Percentiles rank a stretch among this genome's conserved stretches.
Conservation (phyloP, 2,113 vertebrate species). For the Panthera uncia region DNA sequence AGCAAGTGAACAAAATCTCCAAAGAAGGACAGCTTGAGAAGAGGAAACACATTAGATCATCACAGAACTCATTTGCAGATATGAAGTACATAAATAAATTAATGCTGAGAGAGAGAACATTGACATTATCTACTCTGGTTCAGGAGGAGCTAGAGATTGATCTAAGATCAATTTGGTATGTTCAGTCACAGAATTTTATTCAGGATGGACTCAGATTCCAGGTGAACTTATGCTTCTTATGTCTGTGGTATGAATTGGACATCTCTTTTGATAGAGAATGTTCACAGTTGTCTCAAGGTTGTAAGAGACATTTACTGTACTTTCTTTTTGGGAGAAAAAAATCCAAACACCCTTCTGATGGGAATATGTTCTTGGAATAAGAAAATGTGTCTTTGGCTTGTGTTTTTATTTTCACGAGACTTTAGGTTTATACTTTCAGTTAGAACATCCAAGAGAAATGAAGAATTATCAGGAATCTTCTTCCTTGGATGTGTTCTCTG, state of each 20-base stretch:
- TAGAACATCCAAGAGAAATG: conserved; percentile 52
- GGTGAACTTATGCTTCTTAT: neutral
- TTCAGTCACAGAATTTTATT: conserved; percentile 32
- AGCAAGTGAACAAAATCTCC: neutral
- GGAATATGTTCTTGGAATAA: conserved; percentile 48
- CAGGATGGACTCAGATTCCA: conserved; percentile 5
- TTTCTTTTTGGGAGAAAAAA: conserved; percentile 19
- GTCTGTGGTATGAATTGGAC: neutral
- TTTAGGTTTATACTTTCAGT: conserved; percentile 58
- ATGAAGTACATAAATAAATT: neutral
- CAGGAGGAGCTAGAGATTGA: conserved; percentile 26
- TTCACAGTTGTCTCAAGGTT: neutral
- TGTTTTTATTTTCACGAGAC: conserved; percentile 20
- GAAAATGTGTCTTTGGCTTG: conserved; percentile 31
- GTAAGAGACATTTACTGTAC: neutral
- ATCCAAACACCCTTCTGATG: conserved; percentile 24
- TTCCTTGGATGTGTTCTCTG: neutral
- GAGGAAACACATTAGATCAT: neutral
- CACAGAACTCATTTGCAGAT: neutral
- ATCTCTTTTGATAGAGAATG: neutral
- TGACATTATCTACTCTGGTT: conserved; percentile 38
- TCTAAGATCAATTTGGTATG: conserved; percentile 35
- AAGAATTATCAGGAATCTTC: conserved; percentile 26
- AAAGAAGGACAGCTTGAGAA: conserved; percentile 1
- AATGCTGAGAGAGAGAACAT: conserved; percentile 39